Percentiles rank a stretch among this genome's conserved stretches.
These are phyloP conservation scores for Acrobeloides nanus DNA, from an alignment of 2,888 invertebrate genomes.

Conservation along the genomic window DNA sequence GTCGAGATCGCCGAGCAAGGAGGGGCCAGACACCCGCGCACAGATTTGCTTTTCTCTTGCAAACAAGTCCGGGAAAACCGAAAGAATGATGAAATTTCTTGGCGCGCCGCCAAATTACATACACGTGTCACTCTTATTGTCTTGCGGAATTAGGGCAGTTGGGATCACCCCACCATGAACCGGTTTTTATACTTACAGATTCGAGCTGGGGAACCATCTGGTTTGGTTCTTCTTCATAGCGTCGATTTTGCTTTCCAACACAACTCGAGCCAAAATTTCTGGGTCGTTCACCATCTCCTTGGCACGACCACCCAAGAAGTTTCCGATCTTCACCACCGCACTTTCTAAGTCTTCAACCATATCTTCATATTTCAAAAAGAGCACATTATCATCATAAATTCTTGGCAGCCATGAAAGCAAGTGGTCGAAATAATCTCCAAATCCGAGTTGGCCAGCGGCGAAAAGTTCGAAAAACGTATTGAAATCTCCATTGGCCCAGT, in stretches of 20 bases:
- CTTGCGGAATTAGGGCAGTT: too few species aligned
- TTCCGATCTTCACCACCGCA: constrained; percentile 39
- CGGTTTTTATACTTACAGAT: constrained; percentile 26
- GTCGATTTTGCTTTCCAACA: constrained; percentile 38
- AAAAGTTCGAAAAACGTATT: constrained; percentile 49
- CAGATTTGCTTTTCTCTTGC: too few species aligned
- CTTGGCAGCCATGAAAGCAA: constrained; percentile 37
- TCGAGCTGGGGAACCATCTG: constrained; percentile 46
- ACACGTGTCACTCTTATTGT: too few species aligned
- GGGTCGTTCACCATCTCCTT: constrained; percentile 30
- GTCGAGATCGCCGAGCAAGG: too few species aligned
- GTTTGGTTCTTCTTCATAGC: constrained; percentile 50
- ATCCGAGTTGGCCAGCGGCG: constrained; percentile 33
- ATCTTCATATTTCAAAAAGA: constrained; percentile 46
- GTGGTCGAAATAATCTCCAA: constrained; percentile 51
- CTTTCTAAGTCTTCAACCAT: constrained; percentile 38
- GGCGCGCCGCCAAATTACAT: too few species aligned
- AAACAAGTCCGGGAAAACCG: too few species aligned
- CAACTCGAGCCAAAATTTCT: constrained; percentile 29
- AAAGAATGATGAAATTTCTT: too few species aligned
- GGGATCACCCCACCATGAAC: too few species aligned
- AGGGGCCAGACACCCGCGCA: too few species aligned
- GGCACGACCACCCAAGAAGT: constrained; percentile 44
- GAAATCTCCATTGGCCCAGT: constrained; percentile 42
- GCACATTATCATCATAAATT: constrained; percentile 38